Base-by-base conservation (phyloP, 2,797 vertebrate species). In the Masticophis lateralis region DNA sequence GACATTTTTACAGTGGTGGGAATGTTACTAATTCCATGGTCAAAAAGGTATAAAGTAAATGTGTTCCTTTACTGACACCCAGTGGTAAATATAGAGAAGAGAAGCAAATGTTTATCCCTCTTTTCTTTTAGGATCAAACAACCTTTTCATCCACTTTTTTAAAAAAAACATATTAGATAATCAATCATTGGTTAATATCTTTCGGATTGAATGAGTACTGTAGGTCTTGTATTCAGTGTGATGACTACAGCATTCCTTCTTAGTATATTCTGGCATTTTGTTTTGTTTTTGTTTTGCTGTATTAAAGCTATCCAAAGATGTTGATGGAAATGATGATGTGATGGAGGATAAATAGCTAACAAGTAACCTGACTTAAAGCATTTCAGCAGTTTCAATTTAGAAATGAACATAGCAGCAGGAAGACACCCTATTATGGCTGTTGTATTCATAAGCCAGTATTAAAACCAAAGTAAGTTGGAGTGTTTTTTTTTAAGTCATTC, bases 61-160 rank as follows among this genome's bases (percentile, higher is more conserved):
- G 0, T 32, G 93, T 91, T 89, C 14, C n/a, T 91, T 89, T 93
- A 59, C 91, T 97, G 97, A 94, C 97, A 95, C 95, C 97, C 59
- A 91, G 96, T 92, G 97, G 95, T 27, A 47, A 25, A 0, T 0
- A 1, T 9, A n/a, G 56, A 20, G 14, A 57, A 3, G n/a, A 37
- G 2, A n/a, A 0, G 32, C 43, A 51, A 83, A 83, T 5, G 8
- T 27, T 25, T 25, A 61, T 61, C 61, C 28, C 25, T 20, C 32
- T 3, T n/a, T 51, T 56, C 57, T 90, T 83, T 89, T 13, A 1
- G 7, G 5, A 53, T 83, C 14, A 86, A n/a, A 1, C 11, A 86
- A 59, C 8, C 12, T 22, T 87, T 53, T 63, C 51, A 56, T 66
- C 20, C 55, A n/a, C 47, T 69, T 61, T 43, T 43, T 51, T 51